Conservation (phyloP, 2,888 invertebrate genomes). For the Nephrotoma flavescens region DNA sequence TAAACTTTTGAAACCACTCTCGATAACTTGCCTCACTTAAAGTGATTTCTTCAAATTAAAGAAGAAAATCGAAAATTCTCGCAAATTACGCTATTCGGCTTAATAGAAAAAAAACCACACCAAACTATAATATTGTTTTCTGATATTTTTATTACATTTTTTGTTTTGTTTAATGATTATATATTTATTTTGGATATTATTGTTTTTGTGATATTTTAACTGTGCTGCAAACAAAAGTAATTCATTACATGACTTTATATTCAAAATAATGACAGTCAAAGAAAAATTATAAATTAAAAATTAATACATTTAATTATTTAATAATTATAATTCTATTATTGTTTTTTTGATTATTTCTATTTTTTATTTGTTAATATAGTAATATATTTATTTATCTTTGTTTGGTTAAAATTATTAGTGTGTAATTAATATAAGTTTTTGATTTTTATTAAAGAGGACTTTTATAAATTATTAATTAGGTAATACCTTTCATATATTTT, state of each 20-base stretch:
- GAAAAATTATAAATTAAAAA: background rate
- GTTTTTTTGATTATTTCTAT: background rate
- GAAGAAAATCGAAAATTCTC: too few relatives aligned
- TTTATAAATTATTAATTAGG: background rate
- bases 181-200: background rate
- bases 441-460: background rate
- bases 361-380: background rate
- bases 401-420: background rate
- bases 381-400: background rate
- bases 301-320: background rate
- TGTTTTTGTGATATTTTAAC: background rate
- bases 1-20: too few relatives aligned
- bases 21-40: too few relatives aligned
- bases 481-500: background rate
- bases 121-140: background rate
- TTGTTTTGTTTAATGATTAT: background rate
- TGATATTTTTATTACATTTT: background rate
- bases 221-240: background rate
- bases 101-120: background rate
- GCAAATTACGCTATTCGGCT: too few relatives aligned
- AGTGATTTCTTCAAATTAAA: too few relatives aligned
- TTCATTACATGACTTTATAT: background rate
- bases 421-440: background rate
- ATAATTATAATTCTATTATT: background rate
- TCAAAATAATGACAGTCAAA: background rate